These are phyloP conservation scores for Lindbergichthys nudifrons DNA, from an alignment of 2,797 vertebrate species.

Conservation along the genomic window DNA sequence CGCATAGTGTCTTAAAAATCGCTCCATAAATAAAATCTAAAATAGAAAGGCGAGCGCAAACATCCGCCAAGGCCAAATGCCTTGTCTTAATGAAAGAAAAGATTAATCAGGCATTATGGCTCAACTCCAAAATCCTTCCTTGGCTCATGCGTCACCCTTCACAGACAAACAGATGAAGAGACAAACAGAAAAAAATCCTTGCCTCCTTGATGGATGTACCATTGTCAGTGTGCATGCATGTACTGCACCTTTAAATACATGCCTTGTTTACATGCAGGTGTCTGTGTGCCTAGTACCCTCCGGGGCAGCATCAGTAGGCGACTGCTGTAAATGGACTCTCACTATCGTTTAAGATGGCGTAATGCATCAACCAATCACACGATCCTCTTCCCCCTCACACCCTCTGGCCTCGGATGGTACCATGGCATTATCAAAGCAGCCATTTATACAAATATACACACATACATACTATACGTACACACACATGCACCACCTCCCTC, in stretches of 20 bases:
- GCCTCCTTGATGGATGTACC: no score
- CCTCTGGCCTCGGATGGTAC: slow-evolving; percentile 66
- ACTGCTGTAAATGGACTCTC: slow-evolving; percentile 83
- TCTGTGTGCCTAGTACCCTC: slow-evolving; percentile 33
- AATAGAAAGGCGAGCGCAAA: no score
- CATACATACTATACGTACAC: slow-evolving; percentile 23
- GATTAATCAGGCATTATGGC: no score
- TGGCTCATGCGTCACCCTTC: no score
- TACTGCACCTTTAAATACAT: slow-evolving; percentile 24
- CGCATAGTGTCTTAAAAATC: background rate
- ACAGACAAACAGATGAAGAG: no score
- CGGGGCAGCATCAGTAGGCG: slow-evolving; percentile 45
- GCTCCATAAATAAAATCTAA: background rate
- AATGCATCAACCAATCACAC: slow-evolving; percentile 81
- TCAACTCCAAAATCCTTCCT: no score
- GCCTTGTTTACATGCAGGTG: slow-evolving; percentile 50
- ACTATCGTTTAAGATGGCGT: slow-evolving; percentile 84
- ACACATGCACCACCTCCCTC: slow-evolving; percentile 63
- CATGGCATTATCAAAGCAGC: slow-evolving; percentile 68
- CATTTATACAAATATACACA: slow-evolving; percentile 63
- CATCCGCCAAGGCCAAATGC: no score
- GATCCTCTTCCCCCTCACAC: slow-evolving; percentile 70
- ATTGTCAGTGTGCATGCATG: background rate
- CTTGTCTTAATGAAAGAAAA: no score
- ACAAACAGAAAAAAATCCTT: no score